A percentile compares a stretch with the other conserved stretches of the same genome.
Evolutionary conservation across 92 coral and sea anemone genomes (phyloP).

Genomic region (Epizoanthus rinbou): DNA sequence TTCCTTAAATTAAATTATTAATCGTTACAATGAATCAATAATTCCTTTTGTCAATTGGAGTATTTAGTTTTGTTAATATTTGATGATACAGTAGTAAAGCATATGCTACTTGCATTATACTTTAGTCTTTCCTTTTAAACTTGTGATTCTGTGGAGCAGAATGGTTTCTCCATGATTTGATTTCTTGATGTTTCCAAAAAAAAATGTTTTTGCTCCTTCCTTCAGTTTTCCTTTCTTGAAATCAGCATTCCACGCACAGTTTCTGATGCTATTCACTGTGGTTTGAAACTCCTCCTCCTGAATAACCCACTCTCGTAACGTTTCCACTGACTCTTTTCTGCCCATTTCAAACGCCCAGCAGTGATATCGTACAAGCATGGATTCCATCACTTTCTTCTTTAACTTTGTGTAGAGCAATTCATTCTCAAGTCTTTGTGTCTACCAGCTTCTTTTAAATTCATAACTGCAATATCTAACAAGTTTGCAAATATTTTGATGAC

Average conservation of each 20-base stretch:
- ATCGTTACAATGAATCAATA: too few species aligned
- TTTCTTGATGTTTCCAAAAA: background rate
- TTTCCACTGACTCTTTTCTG: constrained; percentile 54
- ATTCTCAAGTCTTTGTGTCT: constrained; percentile 32
- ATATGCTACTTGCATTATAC: too few species aligned
- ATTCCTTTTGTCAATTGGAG: too few species aligned
- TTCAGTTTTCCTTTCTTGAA: background rate
- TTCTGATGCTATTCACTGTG: constrained; percentile 52
- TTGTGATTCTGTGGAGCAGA: too few species aligned
- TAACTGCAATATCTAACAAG: constrained; percentile 43
- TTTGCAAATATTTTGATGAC: constrained; percentile 56
- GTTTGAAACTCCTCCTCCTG: constrained; percentile 69
- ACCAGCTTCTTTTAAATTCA: constrained; percentile 53
- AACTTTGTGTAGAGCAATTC: constrained; percentile 43
- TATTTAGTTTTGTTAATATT: too few species aligned
- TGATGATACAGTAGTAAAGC: too few species aligned
- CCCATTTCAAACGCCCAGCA: constrained; percentile 56
- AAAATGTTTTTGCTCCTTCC: background rate
- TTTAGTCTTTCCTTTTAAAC: too few species aligned
- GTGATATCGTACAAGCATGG: constrained; percentile 48
- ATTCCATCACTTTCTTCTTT: constrained; percentile 40
- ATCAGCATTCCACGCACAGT: constrained; percentile 12
- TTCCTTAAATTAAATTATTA: too few species aligned
- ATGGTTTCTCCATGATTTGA: too few species aligned
- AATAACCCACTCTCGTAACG: constrained; percentile 52